Evolutionary conservation across 1,140 invertebrate genomes (phyloP).

Genomic region (Drosophila ambigua): DNA sequence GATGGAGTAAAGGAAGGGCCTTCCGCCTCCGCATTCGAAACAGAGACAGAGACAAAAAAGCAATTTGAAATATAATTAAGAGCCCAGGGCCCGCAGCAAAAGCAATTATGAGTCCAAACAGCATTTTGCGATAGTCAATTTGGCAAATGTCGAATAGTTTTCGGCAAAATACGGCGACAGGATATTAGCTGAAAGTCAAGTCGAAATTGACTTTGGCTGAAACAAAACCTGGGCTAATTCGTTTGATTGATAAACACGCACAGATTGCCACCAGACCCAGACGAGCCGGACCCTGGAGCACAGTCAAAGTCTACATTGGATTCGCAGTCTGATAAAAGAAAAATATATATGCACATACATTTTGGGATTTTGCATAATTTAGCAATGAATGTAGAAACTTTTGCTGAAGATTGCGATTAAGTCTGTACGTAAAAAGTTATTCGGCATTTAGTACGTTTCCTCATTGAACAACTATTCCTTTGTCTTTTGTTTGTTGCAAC

Average conservation of each 20-base stretch:
- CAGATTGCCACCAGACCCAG: not conserved
- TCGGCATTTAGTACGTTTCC: conserved; percentile 29
- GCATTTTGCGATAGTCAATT: conserved; percentile 48
- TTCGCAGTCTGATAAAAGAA: not conserved
- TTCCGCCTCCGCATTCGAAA: no score
- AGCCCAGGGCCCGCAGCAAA: conserved; percentile 52
- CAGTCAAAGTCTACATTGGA: no score
- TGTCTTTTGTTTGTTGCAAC: conserved; percentile 34
- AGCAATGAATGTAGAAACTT: conserved; percentile 7
- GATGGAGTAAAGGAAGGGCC: no score
- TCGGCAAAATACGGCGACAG: conserved; percentile 64
- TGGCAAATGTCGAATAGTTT: conserved; percentile 64
- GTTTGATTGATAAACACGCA: conserved; percentile 53
- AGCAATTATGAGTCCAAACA: conserved; percentile 76
- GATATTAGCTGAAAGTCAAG: conserved; percentile 74
- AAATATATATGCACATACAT: conserved; percentile 27
- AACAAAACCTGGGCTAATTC: conserved; percentile 50
- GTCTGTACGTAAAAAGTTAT: conserved; percentile 18
- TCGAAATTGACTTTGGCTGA: conserved; percentile 61
- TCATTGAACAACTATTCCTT: conserved; percentile 26
- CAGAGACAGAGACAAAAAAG: conserved; percentile 45
- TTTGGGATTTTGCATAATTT: conserved; percentile 26
- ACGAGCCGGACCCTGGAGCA: not conserved
- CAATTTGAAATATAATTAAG: conserved; percentile 78
- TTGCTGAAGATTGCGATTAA: not conserved